Conservation (phyloP, 2,113 vertebrate species). For the Mustela nigripes region DNA sequence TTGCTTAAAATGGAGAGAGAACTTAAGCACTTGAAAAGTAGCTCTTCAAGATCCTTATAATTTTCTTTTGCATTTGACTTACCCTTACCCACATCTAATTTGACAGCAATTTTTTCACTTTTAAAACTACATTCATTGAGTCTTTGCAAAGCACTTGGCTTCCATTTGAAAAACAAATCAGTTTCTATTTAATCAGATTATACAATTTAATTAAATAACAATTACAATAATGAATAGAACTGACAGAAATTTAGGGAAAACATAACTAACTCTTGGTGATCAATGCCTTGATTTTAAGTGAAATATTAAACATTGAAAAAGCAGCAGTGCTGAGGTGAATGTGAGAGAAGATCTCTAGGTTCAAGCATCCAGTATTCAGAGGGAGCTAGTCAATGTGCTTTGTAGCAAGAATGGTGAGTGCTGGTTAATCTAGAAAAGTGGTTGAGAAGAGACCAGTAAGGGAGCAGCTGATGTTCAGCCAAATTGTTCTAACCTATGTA, state of each 20-base stretch:
- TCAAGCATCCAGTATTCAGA: neutral
- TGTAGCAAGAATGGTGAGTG: neutral
- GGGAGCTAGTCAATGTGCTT: neutral
- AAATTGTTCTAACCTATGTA: neutral
- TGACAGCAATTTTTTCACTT: neutral
- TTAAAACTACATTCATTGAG: neutral
- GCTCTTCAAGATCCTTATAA: neutral
- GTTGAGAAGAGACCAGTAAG: neutral
- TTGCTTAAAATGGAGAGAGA: conserved; percentile 47
- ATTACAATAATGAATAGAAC: neutral
- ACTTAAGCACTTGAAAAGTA: neutral
- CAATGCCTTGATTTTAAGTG: neutral
- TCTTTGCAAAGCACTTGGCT: neutral
- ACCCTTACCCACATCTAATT: neutral
- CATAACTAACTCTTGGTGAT: neutral
- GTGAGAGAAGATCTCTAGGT: neutral
- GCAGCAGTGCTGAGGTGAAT: neutral
- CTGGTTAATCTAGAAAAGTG: neutral
- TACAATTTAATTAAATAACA: neutral
- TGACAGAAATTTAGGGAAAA: neutral
- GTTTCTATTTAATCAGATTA: neutral
- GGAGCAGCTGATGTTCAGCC: neutral
- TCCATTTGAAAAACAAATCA: neutral
- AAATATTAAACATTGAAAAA: neutral
- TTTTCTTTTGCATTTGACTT: conserved; percentile 40